These are phyloP conservation scores for Megastigmus dorsalis DNA, from an alignment of 2,888 invertebrate species.

Conservation along the genomic window DNA sequence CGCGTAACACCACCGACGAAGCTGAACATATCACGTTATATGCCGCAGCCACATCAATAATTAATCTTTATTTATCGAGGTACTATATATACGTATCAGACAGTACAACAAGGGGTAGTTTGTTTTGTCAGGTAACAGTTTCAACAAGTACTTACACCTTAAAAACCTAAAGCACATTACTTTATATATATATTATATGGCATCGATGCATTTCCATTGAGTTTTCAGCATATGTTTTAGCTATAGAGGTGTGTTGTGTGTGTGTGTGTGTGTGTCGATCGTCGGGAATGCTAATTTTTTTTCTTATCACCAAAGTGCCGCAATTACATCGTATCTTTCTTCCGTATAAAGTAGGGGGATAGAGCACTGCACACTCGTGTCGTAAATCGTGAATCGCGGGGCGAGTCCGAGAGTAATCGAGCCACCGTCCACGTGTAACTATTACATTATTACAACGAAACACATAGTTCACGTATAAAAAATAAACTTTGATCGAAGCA, in stretches of 20 bases:
- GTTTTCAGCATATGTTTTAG: background rate
- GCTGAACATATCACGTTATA: slow-evolving; percentile 31
- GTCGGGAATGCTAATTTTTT: slow-evolving; percentile 45
- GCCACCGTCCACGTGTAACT: no score
- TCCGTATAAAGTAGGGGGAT: no score
- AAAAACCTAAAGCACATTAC: slow-evolving; percentile 36
- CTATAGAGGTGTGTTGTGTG: no score
- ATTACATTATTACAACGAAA: no score
- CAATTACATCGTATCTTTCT: slow-evolving; percentile 28
- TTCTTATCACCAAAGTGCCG: slow-evolving; percentile 39
- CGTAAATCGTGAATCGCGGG: no score
- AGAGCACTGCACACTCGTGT: no score
- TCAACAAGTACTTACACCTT: slow-evolving; percentile 58
- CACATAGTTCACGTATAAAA: slow-evolving; percentile 59
- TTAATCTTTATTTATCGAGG: background rate
- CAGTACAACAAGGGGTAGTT: slow-evolving; percentile 57
- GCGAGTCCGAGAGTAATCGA: no score
- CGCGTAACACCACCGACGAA: slow-evolving; percentile 24
- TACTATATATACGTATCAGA: slow-evolving; percentile 46
- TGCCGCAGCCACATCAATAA: slow-evolving; percentile 39
- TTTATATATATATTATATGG: no score
- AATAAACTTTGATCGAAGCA: slow-evolving; percentile 59
- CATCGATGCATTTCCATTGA: slow-evolving; percentile 30
- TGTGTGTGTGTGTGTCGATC: no score
- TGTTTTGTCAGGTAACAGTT: slow-evolving; percentile 62